Conservation (phyloP, 2,797 vertebrate species). For the Lerista edwardsae region DNA sequence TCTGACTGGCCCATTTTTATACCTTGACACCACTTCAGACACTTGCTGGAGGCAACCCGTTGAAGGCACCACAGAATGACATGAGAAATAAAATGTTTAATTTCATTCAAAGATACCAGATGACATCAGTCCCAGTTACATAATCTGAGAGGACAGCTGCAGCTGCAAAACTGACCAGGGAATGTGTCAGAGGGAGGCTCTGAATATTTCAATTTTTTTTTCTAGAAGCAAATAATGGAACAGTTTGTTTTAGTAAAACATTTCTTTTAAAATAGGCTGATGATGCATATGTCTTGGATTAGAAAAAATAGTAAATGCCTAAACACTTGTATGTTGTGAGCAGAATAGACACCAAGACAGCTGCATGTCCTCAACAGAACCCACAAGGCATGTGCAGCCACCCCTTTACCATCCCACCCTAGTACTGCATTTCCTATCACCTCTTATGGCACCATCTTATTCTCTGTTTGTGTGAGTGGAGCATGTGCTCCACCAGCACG, state of each 20-base stretch:
- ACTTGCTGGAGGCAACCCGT: neutral
- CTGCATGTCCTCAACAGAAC: neutral
- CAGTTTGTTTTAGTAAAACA: slow-evolving; percentile 43
- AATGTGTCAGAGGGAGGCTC: slow-evolving; percentile 58
- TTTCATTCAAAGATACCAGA: slow-evolving; percentile 30
- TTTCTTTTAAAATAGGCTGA: slow-evolving; percentile 48
- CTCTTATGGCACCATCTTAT: too few species aligned
- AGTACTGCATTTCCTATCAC: neutral
- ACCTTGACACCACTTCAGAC: slow-evolving; percentile 3
- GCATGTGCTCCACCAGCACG: too few species aligned
- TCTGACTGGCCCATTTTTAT: neutral
- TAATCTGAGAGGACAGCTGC: slow-evolving; percentile 66
- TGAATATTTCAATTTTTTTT: slow-evolving; percentile 54
- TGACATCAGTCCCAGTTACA: slow-evolving; percentile 45
- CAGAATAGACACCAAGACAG: neutral
- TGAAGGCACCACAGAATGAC: slow-evolving; percentile 12
- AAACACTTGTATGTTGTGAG: slow-evolving; percentile 21
- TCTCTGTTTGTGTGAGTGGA: too few species aligned
- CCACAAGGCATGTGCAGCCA: neutral
- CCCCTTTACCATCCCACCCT: neutral
- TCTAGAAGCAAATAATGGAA: slow-evolving; percentile 54
- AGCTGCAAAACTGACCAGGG: slow-evolving; percentile 52
- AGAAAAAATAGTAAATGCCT: slow-evolving; percentile 22
- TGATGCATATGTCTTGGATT: slow-evolving; percentile 45
- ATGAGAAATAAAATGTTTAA: slow-evolving; percentile 38